Conservation (phyloP, 2,113 vertebrate species). For the Ursus arctos region DNA sequence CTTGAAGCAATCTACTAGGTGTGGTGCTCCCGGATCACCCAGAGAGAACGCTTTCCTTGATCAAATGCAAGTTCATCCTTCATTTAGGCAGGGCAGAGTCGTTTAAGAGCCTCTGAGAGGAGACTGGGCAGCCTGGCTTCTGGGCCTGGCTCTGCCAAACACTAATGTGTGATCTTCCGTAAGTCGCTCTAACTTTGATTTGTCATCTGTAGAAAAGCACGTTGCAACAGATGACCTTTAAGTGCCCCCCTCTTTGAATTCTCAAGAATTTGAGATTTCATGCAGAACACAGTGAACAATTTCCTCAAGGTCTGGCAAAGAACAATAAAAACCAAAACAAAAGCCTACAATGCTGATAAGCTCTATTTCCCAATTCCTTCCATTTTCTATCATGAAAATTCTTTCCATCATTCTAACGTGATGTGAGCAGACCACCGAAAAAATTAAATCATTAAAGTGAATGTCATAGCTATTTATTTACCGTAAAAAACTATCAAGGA, state of each 20-base stretch:
- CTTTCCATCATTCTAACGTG: background rate
- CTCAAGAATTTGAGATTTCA: conserved; percentile 31
- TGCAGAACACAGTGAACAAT: background rate
- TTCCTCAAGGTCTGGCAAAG: background rate
- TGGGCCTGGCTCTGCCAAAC: background rate
- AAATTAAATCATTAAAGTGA: too few species aligned
- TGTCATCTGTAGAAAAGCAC: background rate
- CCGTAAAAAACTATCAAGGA: background rate
- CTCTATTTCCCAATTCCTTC: background rate
- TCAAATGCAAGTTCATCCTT: background rate
- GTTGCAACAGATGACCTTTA: background rate
- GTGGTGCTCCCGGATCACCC: background rate
- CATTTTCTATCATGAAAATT: conserved; percentile 41
- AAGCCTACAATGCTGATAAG: background rate
- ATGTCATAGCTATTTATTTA: background rate
- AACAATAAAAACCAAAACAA: background rate
- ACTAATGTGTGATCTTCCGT: background rate
- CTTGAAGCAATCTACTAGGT: background rate
- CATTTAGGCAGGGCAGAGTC: background rate
- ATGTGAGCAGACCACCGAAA: conserved; percentile 1
- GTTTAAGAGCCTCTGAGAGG: background rate
- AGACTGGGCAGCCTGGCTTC: background rate
- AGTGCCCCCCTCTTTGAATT: background rate
- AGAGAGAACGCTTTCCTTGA: background rate
- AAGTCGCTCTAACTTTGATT: background rate